Percentiles rank a stretch among this genome's conserved stretches.
Evolutionary conservation across 2,888 invertebrate species (phyloP).

Genomic region (Cosmia pyralina): DNA sequence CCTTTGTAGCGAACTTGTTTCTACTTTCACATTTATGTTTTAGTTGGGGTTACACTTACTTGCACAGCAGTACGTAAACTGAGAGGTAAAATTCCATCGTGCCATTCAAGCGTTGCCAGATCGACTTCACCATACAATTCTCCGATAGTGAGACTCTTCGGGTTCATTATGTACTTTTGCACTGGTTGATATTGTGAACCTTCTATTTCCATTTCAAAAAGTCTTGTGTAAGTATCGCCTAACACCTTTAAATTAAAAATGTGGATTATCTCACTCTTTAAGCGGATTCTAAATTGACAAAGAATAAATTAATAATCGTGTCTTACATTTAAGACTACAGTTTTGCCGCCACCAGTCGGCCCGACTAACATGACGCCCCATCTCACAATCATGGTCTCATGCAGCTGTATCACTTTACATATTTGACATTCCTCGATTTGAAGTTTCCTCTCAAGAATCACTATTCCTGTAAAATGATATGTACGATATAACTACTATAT

Average conservation of each 20-base stretch:
- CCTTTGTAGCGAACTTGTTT: too few relatives aligned
- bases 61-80: constrained; percentile 86
- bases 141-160: constrained; percentile 96
- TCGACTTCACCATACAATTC: constrained; percentile 97
- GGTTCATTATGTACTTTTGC: constrained; percentile 95
- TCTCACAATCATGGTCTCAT: constrained; percentile 97
- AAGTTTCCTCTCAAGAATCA: constrained; percentile 90
- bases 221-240: constrained; percentile 92
- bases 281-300: background rate
- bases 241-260: constrained; percentile 89
- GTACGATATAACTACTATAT: background rate
- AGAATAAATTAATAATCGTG: background rate
- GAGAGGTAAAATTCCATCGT: constrained; percentile 94
- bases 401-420: constrained; percentile 95
- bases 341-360: constrained; percentile 96
- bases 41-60: constrained; percentile 67
- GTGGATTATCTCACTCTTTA: background rate
- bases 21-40: background rate
- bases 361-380: constrained; percentile 98
- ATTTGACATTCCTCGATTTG: constrained; percentile 93
- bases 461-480: constrained; percentile 69
- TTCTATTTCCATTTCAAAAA: constrained; percentile 90
- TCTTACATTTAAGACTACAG: constrained; percentile 92
- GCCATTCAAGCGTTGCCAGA: constrained; percentile 96
- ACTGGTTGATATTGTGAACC: constrained; percentile 93